Evolutionary conservation across 2,113 vertebrate genomes (phyloP).

Genomic region (Seriola dumerili): DNA sequence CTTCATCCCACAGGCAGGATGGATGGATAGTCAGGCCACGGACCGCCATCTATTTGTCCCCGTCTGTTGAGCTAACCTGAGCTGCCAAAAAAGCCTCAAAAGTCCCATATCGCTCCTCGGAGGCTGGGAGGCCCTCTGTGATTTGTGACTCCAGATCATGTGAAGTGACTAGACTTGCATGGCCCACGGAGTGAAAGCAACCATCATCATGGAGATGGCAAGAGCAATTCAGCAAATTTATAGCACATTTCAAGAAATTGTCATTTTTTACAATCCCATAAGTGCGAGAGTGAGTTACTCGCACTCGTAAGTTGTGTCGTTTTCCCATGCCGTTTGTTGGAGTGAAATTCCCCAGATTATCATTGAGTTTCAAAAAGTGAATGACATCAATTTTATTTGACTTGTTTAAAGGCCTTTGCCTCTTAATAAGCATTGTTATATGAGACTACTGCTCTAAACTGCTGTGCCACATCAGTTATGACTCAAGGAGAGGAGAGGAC

Average conservation of each 20-base stretch:
- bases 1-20: slow-evolving; percentile 69
- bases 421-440: slow-evolving; percentile 81
- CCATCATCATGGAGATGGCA: slow-evolving; percentile 89
- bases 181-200: slow-evolving; percentile 89
- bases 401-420: slow-evolving; percentile 82
- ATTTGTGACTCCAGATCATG: slow-evolving; percentile 97
- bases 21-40: slow-evolving; percentile 82
- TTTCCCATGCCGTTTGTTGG: slow-evolving; percentile 88
- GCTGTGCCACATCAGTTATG: slow-evolving; percentile 73
- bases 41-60: slow-evolving; percentile 90
- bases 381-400: slow-evolving; percentile 85
- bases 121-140: slow-evolving; percentile 84
- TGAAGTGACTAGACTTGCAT: slow-evolving; percentile 91
- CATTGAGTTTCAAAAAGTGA: slow-evolving; percentile 80
- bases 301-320: slow-evolving; percentile 92
- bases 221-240: slow-evolving; percentile 95
- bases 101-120: slow-evolving; percentile 88
- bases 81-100: slow-evolving; percentile 85
- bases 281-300: slow-evolving; percentile 93
- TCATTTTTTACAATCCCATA: slow-evolving; percentile 96
- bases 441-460: slow-evolving; percentile 70
- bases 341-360: slow-evolving; percentile 85
- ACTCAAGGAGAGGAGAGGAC: slow-evolving; percentile 82
- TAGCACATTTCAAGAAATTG: slow-evolving; percentile 93
- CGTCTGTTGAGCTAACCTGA: slow-evolving; percentile 85